Base-by-base conservation (phyloP, 2,797 vertebrate species). In the Sebastes alutus region DNA sequence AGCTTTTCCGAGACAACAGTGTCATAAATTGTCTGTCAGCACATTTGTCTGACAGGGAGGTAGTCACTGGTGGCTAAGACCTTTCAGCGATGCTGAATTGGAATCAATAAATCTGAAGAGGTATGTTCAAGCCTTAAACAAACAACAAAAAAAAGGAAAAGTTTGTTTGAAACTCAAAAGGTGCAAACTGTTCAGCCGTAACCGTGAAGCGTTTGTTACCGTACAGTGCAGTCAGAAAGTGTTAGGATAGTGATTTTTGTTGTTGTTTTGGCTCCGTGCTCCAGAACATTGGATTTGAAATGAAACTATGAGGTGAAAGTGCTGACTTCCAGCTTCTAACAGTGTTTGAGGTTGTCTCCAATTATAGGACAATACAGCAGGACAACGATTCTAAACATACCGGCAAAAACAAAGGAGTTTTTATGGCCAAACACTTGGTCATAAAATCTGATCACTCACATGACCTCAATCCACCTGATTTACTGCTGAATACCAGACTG, bases 11-110 rank as follows among this genome's bases (percentile, higher is more conserved):
- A 67, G 10, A 81, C 42, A 86, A 59, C 42, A 56, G 63, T 61
- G 71, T 87, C 82, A 78, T 56, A 68, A 88, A 74, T 5, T 52
- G 49, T 59, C 38, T 56, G 63, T 70, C 54, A 52, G 76, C 59
- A 69, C 29, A 66, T 82, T 46, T 75, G 46, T 72, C 29, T 75
- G 33, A 54, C 59, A n/a, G 73, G 5, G 35, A 77, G 46, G 49
- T 22, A 55, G 64, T 38, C 46, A 42, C 65, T 20, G 27, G 58
- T 5, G 29, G 61, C 65, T 10, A 8, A 42, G 3, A 71, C 38
- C 23, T 46, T 72, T 42, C 23, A 65, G n/a, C 5, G 20, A 52
- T 29, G 29, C 23, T 56, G 38, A 66, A 58, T 13, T 77, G 27
- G 23, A 82, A 73, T 59, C 32, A 20, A 38, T 22, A 20, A 20